Percentiles rank a stretch among this genome's conserved stretches.
Evolutionary conservation across 2,888 invertebrate genomes (phyloP).

Genomic region (Microplitis manilae): DNA sequence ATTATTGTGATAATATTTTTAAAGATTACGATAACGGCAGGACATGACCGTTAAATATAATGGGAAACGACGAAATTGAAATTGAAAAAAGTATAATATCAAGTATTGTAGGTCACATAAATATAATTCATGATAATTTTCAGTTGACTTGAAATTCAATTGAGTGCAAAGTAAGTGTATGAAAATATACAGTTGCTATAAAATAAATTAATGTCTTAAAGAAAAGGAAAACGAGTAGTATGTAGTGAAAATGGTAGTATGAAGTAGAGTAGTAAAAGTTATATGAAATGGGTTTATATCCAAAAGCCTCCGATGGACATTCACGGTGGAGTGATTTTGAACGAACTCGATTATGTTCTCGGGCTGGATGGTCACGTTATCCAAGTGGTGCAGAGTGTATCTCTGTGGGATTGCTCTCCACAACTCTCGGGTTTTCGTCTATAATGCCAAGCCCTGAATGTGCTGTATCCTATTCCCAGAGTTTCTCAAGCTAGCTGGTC

Average conservation of each 20-base stretch:
- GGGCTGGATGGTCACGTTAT: slow-evolving; percentile 31
- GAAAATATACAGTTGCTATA: slow-evolving; percentile 3
- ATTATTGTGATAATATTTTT: background rate
- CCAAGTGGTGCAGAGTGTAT: slow-evolving; percentile 22
- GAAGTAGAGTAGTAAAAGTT: slow-evolving; percentile 13
- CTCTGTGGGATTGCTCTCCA: slow-evolving; percentile 12
- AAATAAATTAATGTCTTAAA: slow-evolving; percentile 21
- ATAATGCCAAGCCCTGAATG: background rate
- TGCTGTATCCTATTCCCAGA: background rate
- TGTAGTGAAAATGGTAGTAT: background rate
- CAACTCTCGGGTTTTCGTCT: background rate
- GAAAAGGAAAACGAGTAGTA: background rate
- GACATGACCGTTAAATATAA: slow-evolving; percentile 8
- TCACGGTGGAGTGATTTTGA: slow-evolving; percentile 24
- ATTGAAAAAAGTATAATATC: background rate
- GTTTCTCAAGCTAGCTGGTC: background rate
- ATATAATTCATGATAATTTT: slow-evolving; percentile 19
- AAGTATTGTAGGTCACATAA: slow-evolving; percentile 10
- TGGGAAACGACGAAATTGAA: background rate
- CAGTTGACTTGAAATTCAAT: slow-evolving; percentile 26
- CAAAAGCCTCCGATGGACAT: slow-evolving; percentile 26
- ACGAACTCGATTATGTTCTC: slow-evolving; percentile 28
- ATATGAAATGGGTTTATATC: slow-evolving; percentile 11
- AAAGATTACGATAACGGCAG: background rate
- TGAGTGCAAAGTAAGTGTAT: background rate